Conservation (phyloP, 2,113 vertebrate genomes). For the Leptobrachium leishanense region DNA sequence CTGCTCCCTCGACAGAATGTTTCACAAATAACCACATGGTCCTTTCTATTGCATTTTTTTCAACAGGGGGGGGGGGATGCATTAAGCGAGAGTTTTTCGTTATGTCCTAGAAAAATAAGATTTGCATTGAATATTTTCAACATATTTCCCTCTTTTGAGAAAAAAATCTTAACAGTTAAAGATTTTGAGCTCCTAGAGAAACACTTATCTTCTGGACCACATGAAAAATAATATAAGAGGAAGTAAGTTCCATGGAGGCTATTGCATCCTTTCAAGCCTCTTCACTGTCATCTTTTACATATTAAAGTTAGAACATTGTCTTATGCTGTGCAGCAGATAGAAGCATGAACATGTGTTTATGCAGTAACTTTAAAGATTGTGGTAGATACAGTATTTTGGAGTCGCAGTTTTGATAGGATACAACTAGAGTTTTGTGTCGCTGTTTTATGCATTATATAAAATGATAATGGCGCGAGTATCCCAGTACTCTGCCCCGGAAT, state of each 20-base stretch:
- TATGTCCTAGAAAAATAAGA: not conserved
- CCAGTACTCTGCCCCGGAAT: too few relatives aligned
- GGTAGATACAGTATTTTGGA: too few relatives aligned
- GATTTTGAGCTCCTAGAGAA: too few relatives aligned
- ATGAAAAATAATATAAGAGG: conserved; percentile 20
- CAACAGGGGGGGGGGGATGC: not conserved
- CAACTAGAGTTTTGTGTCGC: too few relatives aligned
- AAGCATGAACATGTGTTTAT: not conserved
- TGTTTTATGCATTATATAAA: too few relatives aligned
- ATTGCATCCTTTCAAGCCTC: conserved; percentile 1
- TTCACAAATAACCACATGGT: too few relatives aligned
- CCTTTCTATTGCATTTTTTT: too few relatives aligned
- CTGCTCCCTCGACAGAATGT: too few relatives aligned
- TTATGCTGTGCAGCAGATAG: not conserved
- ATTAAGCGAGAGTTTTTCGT: not conserved
- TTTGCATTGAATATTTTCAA: conserved; percentile 22
- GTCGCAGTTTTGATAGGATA: too few relatives aligned
- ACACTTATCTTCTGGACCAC: conserved; percentile 19
- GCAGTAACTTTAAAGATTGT: too few relatives aligned
- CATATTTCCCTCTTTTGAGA: not conserved
- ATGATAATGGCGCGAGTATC: too few relatives aligned
- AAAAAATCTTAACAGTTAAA: conserved; percentile 22
- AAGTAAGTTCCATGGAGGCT: conserved; percentile 23
- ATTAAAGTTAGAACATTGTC: not conserved
- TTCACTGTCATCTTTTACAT: conserved; percentile 18